Evolutionary conservation across 2,888 invertebrate species (phyloP).

Genomic region (Meteorus colon): DNA sequence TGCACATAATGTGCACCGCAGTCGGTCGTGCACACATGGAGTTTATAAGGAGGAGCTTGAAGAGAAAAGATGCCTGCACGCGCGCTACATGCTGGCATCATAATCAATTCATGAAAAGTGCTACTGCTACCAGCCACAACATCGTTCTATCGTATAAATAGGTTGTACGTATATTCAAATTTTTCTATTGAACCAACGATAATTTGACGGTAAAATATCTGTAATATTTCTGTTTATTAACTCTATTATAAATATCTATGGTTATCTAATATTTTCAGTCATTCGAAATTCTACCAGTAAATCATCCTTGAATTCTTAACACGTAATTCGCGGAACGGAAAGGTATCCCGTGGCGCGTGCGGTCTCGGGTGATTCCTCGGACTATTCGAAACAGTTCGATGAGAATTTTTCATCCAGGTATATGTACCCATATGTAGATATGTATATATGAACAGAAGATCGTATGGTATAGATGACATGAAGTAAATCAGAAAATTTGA

Average conservation of each 20-base stretch:
- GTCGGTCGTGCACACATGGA: conserved; percentile 49
- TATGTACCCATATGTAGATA: conserved; percentile 4
- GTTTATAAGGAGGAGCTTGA: conserved; percentile 27
- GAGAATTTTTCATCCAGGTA: conserved; percentile 41
- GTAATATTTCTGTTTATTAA: neutral
- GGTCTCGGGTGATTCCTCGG: conserved; percentile 35
- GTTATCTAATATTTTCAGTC: neutral
- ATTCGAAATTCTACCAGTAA: conserved; percentile 3
- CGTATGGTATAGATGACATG: conserved; percentile 30
- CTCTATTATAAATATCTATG: neutral
- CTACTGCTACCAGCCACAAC: conserved; percentile 47
- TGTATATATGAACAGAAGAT: conserved; percentile 27
- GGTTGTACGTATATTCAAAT: neutral
- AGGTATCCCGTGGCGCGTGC: conserved; percentile 39
- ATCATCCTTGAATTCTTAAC: conserved; percentile 40
- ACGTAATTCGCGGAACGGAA: conserved; percentile 42
- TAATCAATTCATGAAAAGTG: conserved; percentile 63
- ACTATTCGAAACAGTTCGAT: conserved; percentile 46
- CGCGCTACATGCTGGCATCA: conserved; percentile 54
- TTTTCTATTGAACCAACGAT: neutral
- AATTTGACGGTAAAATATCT: neutral
- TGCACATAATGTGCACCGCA: conserved; percentile 59
- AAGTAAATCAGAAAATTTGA: conserved; percentile 60
- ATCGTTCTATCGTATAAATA: conserved; percentile 2
- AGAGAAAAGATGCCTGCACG: conserved; percentile 59